Evolutionary conservation across 2,113 vertebrate genomes (phyloP).

Genomic region (Perccottus glenii): DNA sequence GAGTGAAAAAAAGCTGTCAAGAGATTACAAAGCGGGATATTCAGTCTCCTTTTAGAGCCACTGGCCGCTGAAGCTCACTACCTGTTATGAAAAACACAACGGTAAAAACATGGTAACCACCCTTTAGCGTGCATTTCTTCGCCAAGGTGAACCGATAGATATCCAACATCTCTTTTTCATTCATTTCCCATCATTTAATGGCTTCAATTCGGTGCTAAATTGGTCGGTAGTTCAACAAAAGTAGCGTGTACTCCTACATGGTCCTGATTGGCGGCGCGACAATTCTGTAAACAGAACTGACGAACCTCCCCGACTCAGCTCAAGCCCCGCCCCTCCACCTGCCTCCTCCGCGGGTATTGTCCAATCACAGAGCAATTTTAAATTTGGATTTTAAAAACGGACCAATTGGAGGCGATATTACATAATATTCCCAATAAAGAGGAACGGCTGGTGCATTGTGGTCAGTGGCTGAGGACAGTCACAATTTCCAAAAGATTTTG

Average conservation of each 20-base stretch:
- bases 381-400: constrained; percentile 70
- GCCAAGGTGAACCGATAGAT: constrained; percentile 5
- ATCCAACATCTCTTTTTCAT: constrained; percentile 30
- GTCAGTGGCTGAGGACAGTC: constrained; percentile 23
- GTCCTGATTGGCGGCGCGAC: constrained; percentile 72
- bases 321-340: constrained; percentile 51
- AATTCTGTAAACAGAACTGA: constrained; percentile 49
- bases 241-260: constrained; percentile 44
- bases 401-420: constrained; percentile 72
- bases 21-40: constrained; percentile 59
- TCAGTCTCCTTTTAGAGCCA: constrained; percentile 37
- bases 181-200: constrained; percentile 47
- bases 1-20: constrained; percentile 47
- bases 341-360: constrained; percentile 3
- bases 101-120: constrained; percentile 61
- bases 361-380: constrained; percentile 72
- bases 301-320: constrained; percentile 38
- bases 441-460: constrained; percentile 41
- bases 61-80: constrained; percentile 52
- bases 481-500: not conserved
- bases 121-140: constrained; percentile 50
- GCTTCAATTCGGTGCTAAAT: constrained; percentile 11
- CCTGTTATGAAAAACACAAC: constrained; percentile 69
- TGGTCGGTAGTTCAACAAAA: constrained; percentile 33
- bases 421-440: constrained; percentile 59